Percentiles rank a stretch among this genome's conserved stretches.
These are phyloP conservation scores for Geococcyx californianus DNA, from an alignment of 2,113 vertebrate species.

Conservation along the genomic window DNA sequence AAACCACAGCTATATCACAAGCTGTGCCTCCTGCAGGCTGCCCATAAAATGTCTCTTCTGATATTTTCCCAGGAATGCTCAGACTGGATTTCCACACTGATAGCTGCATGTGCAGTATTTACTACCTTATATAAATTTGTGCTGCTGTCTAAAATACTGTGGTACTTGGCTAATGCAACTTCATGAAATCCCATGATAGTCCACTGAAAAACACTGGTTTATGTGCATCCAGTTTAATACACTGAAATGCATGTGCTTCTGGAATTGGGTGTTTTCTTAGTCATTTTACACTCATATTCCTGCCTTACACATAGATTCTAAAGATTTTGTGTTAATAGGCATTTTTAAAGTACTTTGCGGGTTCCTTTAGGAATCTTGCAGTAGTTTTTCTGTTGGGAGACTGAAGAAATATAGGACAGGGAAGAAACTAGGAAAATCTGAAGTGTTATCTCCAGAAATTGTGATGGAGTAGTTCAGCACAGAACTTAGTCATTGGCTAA, in stretches of 20 bases:
- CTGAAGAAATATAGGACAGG: background rate
- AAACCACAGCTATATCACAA: fast-evolving
- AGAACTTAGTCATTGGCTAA: background rate
- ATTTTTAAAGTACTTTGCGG: background rate
- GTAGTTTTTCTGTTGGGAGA: background rate
- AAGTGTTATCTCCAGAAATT: background rate
- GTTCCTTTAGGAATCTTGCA: background rate
- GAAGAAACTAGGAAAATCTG: background rate
- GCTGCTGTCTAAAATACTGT: background rate
- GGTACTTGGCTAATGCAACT: background rate
- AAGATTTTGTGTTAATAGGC: background rate
- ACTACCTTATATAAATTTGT: background rate
- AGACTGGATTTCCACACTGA: background rate
- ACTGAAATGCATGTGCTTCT: background rate
- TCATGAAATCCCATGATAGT: background rate
- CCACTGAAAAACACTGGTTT: background rate
- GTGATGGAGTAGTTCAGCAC: background rate
- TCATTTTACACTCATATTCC: fast-evolving
- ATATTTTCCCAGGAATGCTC: background rate
- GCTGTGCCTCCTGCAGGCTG: background rate
- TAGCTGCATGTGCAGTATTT: background rate
- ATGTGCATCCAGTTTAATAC: fast-evolving
- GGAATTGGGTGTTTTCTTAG: background rate
- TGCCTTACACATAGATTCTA: background rate
- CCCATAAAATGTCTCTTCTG: background rate